A percentile compares a stretch with the other conserved stretches of the same genome.
These are phyloP conservation scores for Diceros bicornis DNA, from an alignment of 2,797 vertebrate species.

Conservation along the genomic window DNA sequence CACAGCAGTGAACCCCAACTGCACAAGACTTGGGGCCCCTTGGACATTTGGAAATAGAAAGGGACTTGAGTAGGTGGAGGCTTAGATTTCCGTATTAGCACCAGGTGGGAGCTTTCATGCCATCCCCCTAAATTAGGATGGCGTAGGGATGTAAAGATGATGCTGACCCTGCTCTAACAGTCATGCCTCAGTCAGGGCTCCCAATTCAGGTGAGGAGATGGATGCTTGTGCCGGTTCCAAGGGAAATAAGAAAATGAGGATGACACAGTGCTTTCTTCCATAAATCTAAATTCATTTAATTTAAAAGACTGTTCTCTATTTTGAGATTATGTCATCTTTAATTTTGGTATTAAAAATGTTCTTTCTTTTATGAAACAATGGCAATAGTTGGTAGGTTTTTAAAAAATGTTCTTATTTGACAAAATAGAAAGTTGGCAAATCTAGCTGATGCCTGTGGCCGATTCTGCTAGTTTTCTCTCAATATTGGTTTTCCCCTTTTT, in stretches of 20 bases:
- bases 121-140: background rate
- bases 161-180: accelerated
- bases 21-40: too few species aligned
- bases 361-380: background rate
- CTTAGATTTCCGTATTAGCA: background rate
- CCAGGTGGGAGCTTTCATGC: background rate
- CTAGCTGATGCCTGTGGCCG: background rate
- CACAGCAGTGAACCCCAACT: background rate
- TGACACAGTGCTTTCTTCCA: background rate
- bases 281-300: conserved; percentile 9
- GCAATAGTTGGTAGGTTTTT: background rate
- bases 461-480: background rate
- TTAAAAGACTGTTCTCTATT: conserved; percentile 40
- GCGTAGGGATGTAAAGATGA: background rate
- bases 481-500: background rate
- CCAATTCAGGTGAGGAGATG: background rate
- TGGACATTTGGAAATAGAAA: background rate
- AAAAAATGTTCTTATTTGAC: conserved; percentile 15
- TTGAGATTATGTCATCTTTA: background rate
- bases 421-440: conserved; percentile 37
- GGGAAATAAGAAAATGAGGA: background rate
- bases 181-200: background rate
- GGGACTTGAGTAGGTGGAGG: background rate
- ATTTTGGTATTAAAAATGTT: conserved; percentile 9
- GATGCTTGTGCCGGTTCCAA: background rate